Base-by-base conservation (phyloP, 30 jellyfish, hydroid and myxozoan genomes). In the Aurelia sp. region DNA sequence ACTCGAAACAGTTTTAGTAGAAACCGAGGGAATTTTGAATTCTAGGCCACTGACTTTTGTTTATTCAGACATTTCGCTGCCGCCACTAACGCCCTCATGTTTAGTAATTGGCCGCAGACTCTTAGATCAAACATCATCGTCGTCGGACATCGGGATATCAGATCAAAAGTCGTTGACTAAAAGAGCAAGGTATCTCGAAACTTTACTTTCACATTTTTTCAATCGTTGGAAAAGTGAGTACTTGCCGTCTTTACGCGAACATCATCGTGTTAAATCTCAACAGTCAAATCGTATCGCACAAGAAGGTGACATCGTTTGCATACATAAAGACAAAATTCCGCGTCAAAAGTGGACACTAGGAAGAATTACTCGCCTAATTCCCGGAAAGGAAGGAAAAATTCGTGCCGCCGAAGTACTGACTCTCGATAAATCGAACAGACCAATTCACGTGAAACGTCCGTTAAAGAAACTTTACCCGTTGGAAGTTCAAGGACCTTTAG, bases 201-300 rank as follows among this genome's bases (percentile, higher is more conserved):
- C 47, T n/a, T 38, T 78, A 62, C 50, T 78, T 0, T 19, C 30
- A 20, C 88, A 78, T 8, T 78, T 78, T 31, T 27, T 62, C 47
- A 58, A 31, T 33, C 63, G 88, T 20, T 78, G 88, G 88, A 78
- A 78, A 35, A 60, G 31, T 4, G 88, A 59, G 31, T 78, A 78
- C 41, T 78, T 78, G 48, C 88, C 88, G 12, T 5, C 88, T 7
- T 21, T 78, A n/a, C 88, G 78, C 13, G 88, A 78, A 62, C 78
- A 78, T 44, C 40, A 12, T 53, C 65, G 65, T 12, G n/a, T 12
- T 53, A 53, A 53, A 53, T 13, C 65, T 12, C 16, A 53, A 12
- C 65, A 53, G 65, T 12, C 65, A 13, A 53, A 13, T 12, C 16
- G 65, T 13, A 18, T 2, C 16, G 65, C 65, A 12, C 16, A 53